Evolutionary conservation across 1,140 invertebrate species (phyloP).

Genomic region (Carposina sasakii): DNA sequence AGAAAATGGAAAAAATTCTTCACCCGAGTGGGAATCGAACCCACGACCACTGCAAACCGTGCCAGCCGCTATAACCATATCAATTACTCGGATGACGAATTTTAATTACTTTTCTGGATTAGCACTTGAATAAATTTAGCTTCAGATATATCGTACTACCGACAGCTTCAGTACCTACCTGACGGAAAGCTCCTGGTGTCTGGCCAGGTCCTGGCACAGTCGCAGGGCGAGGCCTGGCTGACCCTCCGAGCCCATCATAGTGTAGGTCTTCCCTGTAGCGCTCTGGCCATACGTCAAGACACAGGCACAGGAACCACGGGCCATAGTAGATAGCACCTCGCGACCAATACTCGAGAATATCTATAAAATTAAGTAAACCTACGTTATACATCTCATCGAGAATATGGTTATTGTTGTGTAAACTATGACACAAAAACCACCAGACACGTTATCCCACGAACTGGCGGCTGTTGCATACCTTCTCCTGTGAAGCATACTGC

Average conservation of each 20-base stretch:
- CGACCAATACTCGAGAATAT: conserved; percentile 79
- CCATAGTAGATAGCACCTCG: conserved; percentile 75
- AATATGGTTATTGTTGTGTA: too few species aligned
- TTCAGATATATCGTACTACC: too few species aligned
- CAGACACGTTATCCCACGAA: too few species aligned
- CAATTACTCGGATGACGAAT: too few species aligned
- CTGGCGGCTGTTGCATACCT: conserved; percentile 63
- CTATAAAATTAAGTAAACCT: conserved; percentile 61
- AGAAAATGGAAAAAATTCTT: too few species aligned
- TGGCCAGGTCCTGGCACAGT: conserved; percentile 66
- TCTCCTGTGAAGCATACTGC: conserved; percentile 77
- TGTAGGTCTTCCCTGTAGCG: conserved; percentile 85
- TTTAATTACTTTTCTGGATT: too few species aligned
- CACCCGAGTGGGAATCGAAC: too few species aligned
- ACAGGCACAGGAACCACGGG: conserved; percentile 76
- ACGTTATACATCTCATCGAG: too few species aligned
- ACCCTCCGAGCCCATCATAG: conserved; percentile 77
- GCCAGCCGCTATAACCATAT: too few species aligned
- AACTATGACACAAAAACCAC: too few species aligned
- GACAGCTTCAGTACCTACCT: conserved; percentile 34
- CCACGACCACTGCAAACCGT: too few species aligned
- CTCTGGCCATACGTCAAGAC: conserved; percentile 87
- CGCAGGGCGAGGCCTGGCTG: conserved; percentile 60
- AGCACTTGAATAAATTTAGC: too few species aligned
- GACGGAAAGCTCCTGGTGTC: conserved; percentile 41